Evolutionary conservation across 2,797 vertebrate genomes (phyloP).

Genomic region (Helostoma temminkii): DNA sequence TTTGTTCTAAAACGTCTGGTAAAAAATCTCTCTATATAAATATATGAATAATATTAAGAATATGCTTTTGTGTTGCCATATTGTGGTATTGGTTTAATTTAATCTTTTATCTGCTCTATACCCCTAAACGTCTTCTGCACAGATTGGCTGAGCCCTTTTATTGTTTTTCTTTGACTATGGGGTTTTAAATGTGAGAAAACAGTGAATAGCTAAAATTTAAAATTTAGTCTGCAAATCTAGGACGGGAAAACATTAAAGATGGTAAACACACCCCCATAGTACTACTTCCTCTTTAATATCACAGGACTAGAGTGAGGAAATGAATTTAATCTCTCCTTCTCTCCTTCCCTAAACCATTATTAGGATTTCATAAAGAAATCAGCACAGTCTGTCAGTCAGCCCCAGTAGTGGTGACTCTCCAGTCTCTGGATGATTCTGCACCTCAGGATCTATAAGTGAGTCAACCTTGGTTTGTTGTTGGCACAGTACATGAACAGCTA

Average conservation of each 20-base stretch:
- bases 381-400: constrained; percentile 28
- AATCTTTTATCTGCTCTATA: neutral
- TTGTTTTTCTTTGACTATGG: neutral
- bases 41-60: neutral
- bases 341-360: constrained; percentile 37
- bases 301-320: neutral
- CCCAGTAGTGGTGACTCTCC: constrained; percentile 17
- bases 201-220: neutral
- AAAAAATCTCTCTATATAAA: neutral
- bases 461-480: constrained; percentile 62
- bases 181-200: neutral
- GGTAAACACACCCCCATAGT: neutral
- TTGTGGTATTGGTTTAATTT: neutral
- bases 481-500: constrained; percentile 65
- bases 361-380: constrained; percentile 61
- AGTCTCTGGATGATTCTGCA: constrained; percentile 55
- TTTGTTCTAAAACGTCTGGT: constrained; percentile 8
- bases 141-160: neutral
- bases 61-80: neutral
- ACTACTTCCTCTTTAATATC: constrained; percentile 9
- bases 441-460: constrained; percentile 50
- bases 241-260: neutral
- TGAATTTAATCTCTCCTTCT: constrained; percentile 13
- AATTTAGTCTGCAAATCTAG: constrained; percentile 14
- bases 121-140: no score